These are phyloP conservation scores for Trichacis sp. DNA, from an alignment of 2,888 invertebrate species.

Conservation along the genomic window DNA sequence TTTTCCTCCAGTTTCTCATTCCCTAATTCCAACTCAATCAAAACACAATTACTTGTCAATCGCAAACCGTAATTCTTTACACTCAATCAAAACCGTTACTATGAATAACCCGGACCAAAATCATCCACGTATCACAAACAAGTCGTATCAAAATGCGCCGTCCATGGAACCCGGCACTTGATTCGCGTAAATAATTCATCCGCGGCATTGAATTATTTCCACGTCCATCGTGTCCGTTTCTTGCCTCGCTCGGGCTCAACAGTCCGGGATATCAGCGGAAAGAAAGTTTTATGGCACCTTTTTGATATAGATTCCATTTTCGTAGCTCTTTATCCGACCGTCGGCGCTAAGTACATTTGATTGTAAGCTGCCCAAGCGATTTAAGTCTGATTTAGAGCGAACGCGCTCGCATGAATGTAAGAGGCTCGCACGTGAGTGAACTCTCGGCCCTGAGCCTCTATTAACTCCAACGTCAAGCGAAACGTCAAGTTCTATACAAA, in stretches of 20 bases:
- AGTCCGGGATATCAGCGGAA: conserved; percentile 36
- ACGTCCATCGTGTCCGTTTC: conserved; percentile 22
- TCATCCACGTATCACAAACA: too few relatives aligned
- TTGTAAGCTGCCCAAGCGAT: conserved; percentile 63
- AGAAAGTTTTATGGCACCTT: conserved; percentile 40
- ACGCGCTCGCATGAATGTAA: conserved; percentile 44
- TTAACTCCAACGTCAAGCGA: conserved; percentile 41
- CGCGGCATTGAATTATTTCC: not conserved
- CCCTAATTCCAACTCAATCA: too few relatives aligned
- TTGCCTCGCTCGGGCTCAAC: conserved; percentile 36
- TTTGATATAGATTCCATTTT: conserved; percentile 45
- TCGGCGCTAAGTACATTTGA: conserved; percentile 65
- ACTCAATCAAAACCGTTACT: too few relatives aligned
- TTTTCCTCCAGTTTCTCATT: too few relatives aligned
- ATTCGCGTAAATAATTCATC: conserved; percentile 2
- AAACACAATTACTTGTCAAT: too few relatives aligned
- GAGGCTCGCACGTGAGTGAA: conserved; percentile 59
- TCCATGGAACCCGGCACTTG: not conserved
- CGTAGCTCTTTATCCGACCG: conserved; percentile 38
- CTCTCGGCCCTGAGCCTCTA: conserved; percentile 50
- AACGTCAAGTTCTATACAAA: conserved; percentile 31
- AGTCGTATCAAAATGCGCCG: not conserved
- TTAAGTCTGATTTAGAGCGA: conserved; percentile 65
- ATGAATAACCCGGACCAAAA: too few relatives aligned
- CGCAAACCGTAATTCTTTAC: too few relatives aligned